A percentile compares a stretch with the other conserved stretches of the same genome.
These are phyloP conservation scores for Microcaecilia unicolor DNA, from an alignment of 2,797 vertebrate species.

Conservation along the genomic window DNA sequence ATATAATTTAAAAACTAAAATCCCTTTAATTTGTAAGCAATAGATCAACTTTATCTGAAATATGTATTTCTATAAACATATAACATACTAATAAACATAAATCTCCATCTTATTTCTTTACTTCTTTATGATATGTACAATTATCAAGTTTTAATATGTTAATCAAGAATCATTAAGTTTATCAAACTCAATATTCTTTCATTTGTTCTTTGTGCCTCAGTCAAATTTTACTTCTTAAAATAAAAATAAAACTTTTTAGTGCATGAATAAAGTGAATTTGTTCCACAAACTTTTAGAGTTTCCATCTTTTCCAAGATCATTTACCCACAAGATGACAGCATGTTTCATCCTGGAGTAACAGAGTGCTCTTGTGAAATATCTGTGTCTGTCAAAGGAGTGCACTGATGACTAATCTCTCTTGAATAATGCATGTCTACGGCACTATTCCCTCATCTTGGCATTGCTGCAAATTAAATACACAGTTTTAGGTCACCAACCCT, in stretches of 20 bases:
- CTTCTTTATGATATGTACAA: conserved; percentile 33
- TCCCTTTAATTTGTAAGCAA: conserved; percentile 41
- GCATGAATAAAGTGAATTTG: conserved; percentile 14
- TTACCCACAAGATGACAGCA: too few relatives aligned
- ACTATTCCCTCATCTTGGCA: too few relatives aligned
- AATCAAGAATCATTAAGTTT: conserved; percentile 30
- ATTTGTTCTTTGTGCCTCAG: conserved; percentile 11
- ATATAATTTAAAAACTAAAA: conserved; percentile 50
- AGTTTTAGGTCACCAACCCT: too few relatives aligned
- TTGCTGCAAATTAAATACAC: too few relatives aligned
- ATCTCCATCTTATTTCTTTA: conserved; percentile 15
- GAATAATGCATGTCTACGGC: too few relatives aligned
- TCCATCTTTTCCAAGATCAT: too few relatives aligned
- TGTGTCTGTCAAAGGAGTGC: too few relatives aligned
- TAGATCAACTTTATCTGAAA: conserved; percentile 40
- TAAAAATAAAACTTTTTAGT: background rate
- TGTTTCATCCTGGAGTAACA: too few relatives aligned
- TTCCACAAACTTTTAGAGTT: too few relatives aligned
- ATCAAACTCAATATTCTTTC: conserved; percentile 2
- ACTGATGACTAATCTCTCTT: too few relatives aligned
- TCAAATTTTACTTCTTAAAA: conserved; percentile 13
- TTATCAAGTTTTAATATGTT: conserved; percentile 20
- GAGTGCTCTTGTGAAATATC: too few relatives aligned
- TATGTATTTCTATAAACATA: conserved; percentile 50
- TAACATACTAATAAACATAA: conserved; percentile 42